These are phyloP conservation scores for Drosophila prosaltans DNA, from an alignment of 1,140 invertebrate genomes.

Conservation along the genomic window DNA sequence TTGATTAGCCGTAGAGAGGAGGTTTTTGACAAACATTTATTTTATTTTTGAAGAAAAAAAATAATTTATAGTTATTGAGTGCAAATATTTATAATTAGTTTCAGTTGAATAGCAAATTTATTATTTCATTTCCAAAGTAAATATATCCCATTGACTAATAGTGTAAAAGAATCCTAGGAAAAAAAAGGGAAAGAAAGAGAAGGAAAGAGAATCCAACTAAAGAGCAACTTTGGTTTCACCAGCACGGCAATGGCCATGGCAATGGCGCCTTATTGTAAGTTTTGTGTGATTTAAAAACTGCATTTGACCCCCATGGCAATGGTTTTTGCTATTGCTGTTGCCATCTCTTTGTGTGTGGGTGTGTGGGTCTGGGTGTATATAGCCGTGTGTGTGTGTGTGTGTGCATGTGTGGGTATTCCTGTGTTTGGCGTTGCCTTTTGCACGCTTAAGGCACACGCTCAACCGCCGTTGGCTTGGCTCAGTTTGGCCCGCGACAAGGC, in stretches of 20 bases:
- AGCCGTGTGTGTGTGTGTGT: background rate
- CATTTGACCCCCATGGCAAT: conserved; percentile 31
- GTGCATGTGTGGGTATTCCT: background rate
- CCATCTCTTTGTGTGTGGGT: conserved; percentile 10
- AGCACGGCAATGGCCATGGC: conserved; percentile 9
- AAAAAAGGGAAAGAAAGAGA: background rate
- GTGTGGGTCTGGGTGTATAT: background rate
- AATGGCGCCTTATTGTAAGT: conserved; percentile 10
- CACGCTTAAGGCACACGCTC: conserved; percentile 7
- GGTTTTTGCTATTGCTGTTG: conserved; percentile 11
- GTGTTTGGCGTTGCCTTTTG: conserved; percentile 16
- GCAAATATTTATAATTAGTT: too few species aligned
- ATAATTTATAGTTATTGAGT: too few species aligned
- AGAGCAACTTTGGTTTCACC: conserved; percentile 1
- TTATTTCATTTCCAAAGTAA: background rate
- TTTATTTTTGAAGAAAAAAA: too few species aligned
- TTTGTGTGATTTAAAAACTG: conserved; percentile 27
- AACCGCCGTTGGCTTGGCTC: conserved; percentile 19
- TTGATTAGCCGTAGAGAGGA: too few species aligned
- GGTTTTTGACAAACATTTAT: too few species aligned
- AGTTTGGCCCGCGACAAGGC: conserved; percentile 12
- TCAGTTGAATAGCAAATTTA: background rate
- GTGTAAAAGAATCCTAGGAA: background rate
- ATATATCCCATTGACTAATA: background rate
- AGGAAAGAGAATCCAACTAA: background rate